Base-by-base conservation (phyloP, 1,140 invertebrate species). In the Helicoverpa armigera region DNA sequence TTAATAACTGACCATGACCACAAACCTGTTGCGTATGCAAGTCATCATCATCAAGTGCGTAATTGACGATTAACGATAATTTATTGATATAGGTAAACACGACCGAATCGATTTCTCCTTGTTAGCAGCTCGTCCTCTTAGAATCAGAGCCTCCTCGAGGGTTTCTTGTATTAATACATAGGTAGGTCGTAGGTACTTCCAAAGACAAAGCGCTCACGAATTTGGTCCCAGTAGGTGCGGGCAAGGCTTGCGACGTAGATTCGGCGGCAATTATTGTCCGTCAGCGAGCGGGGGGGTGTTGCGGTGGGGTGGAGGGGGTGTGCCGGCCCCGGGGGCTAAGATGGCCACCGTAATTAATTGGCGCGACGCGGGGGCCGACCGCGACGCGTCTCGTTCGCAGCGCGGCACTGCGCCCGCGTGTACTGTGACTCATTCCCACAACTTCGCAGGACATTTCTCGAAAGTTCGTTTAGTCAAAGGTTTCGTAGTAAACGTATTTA, bases 271-370 rank as follows among this genome's bases (percentile, higher is more conserved):
- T 94, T 92, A 92, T 92, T 92, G 91, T 92, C 91, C 91, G 92
- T 89, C 88, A 91, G 91, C 88, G 83, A 89, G 91, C 87, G 83
- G 82, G 86, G 86, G 86, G 73, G 80, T 76, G 81, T 84, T 77
- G 70, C 72, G 67, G 74, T 54, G 82, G 61, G 69, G 83, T 63
- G 76, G 72, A 76, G 82, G 76, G 86, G 81, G 54, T 50, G 51
- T 54, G 50, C 63, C 63, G 76, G 76, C 76, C 76, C 76, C 58
- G 82, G 87, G 88, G 85, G 92, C 84, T 92, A 93, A 94, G 92
- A 94, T 93, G 90, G 91, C 92, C 92, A 94, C 92, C 92, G 91
- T 94, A 94, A 94, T 94, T 95, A 95, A 94, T 95, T 95, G 94
- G 92, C 90, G 89, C 92, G 93, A 94, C 90, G 93, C 94, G 92